Evolutionary conservation across 1,140 invertebrate species (phyloP), one percentile per base, ranked within the genome.

Genomic region (Trichonephila clavata): DNA sequence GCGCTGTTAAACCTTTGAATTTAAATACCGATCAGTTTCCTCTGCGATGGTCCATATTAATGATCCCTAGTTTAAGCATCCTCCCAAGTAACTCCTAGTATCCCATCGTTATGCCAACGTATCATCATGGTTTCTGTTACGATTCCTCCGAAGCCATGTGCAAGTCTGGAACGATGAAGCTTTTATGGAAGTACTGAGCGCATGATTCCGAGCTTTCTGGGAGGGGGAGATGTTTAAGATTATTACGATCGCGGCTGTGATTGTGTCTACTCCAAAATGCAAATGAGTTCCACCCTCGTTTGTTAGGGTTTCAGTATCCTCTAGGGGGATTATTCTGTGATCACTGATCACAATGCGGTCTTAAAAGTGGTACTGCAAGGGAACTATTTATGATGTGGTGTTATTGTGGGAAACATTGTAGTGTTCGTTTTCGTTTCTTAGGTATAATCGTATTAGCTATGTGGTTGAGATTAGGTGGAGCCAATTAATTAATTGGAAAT

Each of bases 21-120:
- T 77, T 77, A 39, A 77, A 77, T 77, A 77, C 71, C 71, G 71
- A 77, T 39, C 71, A 77, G 27, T 77, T 77, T 77, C 27, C 27
- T 77, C 27, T 8, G 71, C 27, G 27, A 77, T 77, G 18, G 71
- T 27, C 71, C 71, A 24, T 39, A 77, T 77, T 77, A 77, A 77
- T 77, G 71, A 77, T 77, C 14, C 71, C 7, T 14, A 27, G 71
- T 27, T 77, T 77, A 77, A 77, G 27, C 32, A 27, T 14, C n/a
- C 14, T 68, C 65, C n/a, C 50, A 50, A 50, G 50, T 50, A 50
- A 50, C 50, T 50, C 50, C 43, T 50, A 61, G 61, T 63, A 5
- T 63, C 13, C 61, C 21, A 21, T 63, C 61, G 61, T 63, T 63
- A 63, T 32, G 71, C 24, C 27, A 32, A 77, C 71, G 27, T 27